Percentiles rank a stretch among this genome's conserved stretches.
Conservation (phyloP, 2,888 invertebrate species). For the Margaritifera margaritifera region DNA sequence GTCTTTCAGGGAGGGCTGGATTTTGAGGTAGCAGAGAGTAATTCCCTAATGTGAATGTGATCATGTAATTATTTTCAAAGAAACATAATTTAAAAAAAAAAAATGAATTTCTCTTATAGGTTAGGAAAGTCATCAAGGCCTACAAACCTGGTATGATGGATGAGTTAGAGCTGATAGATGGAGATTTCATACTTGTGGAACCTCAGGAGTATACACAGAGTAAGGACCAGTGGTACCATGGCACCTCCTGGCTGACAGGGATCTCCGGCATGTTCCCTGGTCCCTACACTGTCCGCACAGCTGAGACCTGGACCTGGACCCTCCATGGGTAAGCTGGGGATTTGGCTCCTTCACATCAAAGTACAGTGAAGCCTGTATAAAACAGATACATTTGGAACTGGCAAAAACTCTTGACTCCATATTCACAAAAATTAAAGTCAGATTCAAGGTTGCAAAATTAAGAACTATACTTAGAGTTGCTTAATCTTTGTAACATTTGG, state of each 20-base stretch:
- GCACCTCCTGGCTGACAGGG: constrained; percentile 87
- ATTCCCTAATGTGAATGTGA: no score
- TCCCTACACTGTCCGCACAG: constrained; percentile 86
- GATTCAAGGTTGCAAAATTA: no score
- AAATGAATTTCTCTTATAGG: constrained; percentile 43
- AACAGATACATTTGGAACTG: no score
- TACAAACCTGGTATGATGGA: constrained; percentile 76
- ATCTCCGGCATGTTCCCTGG: constrained; percentile 86
- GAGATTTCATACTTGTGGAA: constrained; percentile 89
- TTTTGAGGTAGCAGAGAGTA: background rate
- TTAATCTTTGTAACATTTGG: no score
- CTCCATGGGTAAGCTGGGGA: constrained; percentile 77
- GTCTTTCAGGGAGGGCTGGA: background rate
- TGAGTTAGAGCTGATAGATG: constrained; percentile 87
- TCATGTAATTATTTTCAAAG: no score
- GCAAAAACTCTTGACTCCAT: no score
- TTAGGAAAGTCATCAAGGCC: constrained; percentile 74
- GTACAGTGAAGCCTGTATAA: no score
- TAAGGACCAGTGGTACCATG: constrained; percentile 90
- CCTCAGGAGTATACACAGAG: constrained; percentile 81
- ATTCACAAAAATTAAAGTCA: no score
- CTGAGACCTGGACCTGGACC: constrained; percentile 94
- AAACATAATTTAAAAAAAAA: background rate
- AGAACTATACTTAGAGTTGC: no score
- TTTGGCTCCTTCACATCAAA: background rate